Evolutionary conservation across 2,113 vertebrate genomes (phyloP), one percentile per base, ranked within the genome.

Genomic region (Carassius carassius): DNA sequence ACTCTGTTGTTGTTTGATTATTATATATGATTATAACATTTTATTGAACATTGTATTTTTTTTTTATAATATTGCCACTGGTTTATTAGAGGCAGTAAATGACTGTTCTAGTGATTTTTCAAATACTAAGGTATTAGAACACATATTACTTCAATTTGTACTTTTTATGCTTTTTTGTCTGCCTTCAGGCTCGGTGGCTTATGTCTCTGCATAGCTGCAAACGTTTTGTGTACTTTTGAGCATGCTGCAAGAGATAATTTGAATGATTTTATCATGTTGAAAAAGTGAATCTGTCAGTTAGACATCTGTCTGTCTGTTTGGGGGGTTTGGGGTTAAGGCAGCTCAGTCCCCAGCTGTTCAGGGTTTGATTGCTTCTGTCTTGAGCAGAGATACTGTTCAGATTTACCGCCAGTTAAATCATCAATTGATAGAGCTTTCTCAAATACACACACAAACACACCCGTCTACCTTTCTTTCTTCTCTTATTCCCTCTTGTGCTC

Each of bases 341-440:
- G n/a, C 51, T 84, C 84, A 67, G 5, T 87, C 92, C 94, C 95
- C 95, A 94, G 94, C 93, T 95, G 92, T 92, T 90, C 91, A 51
- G 87, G 93, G 93, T 95, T 96, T 94, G 95, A 94, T 96, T 95
- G 95, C 95, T 96, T 94, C 93, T 95, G 95, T 95, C 96, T 95
- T 92, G 92, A 96, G 94, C 92, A 89, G 93, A 90, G 94, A 95
- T 93, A 94, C 95, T 96, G 95, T 95, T 95, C 94, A 95, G 94
- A 93, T 91, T 89, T 93, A 90, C 93, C 93, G 94, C 89, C 92
- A 95, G 94, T 95, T 95, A 94, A 96, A 93, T 93, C 95, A 95
- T 94, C 91, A 93, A 93, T 93, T 96, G 95, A 96, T 94, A 95
- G 94, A 94, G 94, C 94, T 84, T 77, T 65, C 29, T 84, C 72